phyloP scores from a whole-genome alignment of 2,113 vertebrate genomes.

The Dolichotis patagonum region DNA sequence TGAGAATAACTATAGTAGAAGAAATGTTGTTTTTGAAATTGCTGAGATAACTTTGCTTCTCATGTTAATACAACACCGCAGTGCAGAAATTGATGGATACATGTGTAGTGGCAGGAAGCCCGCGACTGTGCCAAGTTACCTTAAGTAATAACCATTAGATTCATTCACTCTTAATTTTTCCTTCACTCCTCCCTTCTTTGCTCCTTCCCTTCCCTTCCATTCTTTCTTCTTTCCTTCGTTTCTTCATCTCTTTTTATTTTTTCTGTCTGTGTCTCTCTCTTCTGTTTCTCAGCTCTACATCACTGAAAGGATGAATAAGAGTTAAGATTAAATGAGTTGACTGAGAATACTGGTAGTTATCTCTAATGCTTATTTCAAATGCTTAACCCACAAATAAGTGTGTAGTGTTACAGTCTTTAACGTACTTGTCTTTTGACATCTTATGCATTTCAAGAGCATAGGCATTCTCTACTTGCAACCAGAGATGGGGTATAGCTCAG shows the following conservation, averaged over 20 bases:
- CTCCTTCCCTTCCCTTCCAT: background rate
- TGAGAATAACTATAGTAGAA: background rate
- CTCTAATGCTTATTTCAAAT: background rate
- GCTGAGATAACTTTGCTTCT: background rate
- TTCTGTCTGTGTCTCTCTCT: background rate
- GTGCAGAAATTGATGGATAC: background rate
- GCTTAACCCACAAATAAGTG: background rate
- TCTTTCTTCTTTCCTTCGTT: too few relatives aligned
- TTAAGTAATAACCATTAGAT: background rate
- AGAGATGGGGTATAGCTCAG: too few relatives aligned
- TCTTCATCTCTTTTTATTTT: background rate
- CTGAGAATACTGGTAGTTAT: background rate
- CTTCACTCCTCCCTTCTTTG: background rate
- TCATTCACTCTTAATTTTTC: background rate
- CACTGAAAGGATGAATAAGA: background rate
- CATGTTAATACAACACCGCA: background rate
- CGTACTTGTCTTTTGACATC: background rate
- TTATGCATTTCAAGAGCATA: background rate
- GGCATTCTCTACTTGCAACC: too few relatives aligned
- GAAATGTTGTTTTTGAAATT: background rate
- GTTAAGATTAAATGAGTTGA: background rate
- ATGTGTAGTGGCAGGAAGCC: background rate
- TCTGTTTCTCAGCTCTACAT: background rate
- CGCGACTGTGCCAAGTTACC: background rate
- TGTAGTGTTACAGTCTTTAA: background rate